These are phyloP conservation scores for Ochotona curzoniae DNA, from an alignment of 2,113 vertebrate species.

Conservation along the genomic window DNA sequence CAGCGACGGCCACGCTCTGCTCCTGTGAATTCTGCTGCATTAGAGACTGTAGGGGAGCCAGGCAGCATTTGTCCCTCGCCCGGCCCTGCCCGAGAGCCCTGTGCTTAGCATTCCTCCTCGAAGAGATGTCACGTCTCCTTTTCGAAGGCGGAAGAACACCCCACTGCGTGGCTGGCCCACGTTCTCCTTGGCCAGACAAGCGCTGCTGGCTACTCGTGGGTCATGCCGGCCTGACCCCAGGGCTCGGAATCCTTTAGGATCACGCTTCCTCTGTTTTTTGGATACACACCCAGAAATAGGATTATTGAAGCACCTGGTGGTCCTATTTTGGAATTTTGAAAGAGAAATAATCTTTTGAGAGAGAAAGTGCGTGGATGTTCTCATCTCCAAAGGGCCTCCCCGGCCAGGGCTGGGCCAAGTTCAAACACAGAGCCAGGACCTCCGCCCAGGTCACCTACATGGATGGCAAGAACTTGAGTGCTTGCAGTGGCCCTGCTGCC, in stretches of 20 bases:
- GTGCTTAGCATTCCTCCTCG: background rate
- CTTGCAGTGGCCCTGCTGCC: no score
- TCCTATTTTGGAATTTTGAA: background rate
- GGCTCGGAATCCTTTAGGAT: background rate
- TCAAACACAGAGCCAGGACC: no score
- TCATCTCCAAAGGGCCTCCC: no score
- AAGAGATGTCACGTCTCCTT: background rate
- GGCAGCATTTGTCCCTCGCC: background rate
- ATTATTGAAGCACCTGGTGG: background rate
- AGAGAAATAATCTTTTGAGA: no score
- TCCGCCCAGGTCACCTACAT: no score
- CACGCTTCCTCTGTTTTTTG: background rate
- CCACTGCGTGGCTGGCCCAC: background rate
- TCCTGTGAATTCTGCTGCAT: background rate
- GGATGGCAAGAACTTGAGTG: no score
- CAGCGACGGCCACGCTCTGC: background rate
- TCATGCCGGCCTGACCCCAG: no score
- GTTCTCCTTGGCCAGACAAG: background rate
- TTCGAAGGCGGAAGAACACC: background rate
- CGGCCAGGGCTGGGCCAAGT: no score
- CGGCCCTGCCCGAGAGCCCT: no score
- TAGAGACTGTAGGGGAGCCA: background rate
- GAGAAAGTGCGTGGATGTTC: no score
- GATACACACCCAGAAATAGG: background rate
- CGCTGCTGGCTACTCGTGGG: background rate